Evolutionary conservation across 2,888 invertebrate species (phyloP).

Genomic region (Eristalis arbustorum): DNA sequence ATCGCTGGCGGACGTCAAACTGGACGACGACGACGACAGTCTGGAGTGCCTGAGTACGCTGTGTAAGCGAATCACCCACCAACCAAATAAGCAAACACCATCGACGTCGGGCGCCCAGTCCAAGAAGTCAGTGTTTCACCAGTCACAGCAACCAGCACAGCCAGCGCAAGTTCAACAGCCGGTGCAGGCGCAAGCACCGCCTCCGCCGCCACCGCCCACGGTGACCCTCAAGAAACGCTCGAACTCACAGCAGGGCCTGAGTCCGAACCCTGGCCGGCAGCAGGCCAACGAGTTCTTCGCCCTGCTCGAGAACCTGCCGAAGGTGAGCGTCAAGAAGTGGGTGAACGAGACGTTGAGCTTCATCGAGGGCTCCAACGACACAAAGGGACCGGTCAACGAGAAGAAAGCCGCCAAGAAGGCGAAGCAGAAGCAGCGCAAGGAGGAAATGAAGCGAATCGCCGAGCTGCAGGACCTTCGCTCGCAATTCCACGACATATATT

Average conservation of each 20-base stretch:
- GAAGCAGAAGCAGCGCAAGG: constrained; percentile 79
- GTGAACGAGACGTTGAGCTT: constrained; percentile 78
- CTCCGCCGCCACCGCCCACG: constrained; percentile 25
- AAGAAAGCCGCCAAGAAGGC: constrained; percentile 80
- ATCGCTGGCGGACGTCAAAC: constrained; percentile 68
- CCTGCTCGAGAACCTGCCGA: constrained; percentile 73
- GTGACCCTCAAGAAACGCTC: constrained; percentile 29
- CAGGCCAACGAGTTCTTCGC: constrained; percentile 77
- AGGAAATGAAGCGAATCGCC: constrained; percentile 78
- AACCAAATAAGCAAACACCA: constrained; percentile 52
- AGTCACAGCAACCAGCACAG: constrained; percentile 43
- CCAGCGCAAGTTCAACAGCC: constrained; percentile 53
- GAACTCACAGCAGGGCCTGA: constrained; percentile 34
- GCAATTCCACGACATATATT: constrained; percentile 79
- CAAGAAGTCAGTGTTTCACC: constrained; percentile 32
- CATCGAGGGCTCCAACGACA: constrained; percentile 76
- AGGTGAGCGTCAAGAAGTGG: constrained; percentile 77
- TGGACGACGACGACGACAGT: constrained; percentile 75
- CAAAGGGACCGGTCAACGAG: constrained; percentile 74
- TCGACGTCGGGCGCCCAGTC: constrained; percentile 45
- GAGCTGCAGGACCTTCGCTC: constrained; percentile 77
- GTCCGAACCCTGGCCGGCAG: constrained; percentile 66
- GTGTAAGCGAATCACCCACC: constrained; percentile 75
- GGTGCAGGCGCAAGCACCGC: constrained; percentile 30
- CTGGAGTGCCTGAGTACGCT: constrained; percentile 76